Evolutionary conservation across 2,797 vertebrate genomes (phyloP), one percentile per base, ranked within the genome.

Genomic region (Etheostoma perlongum): DNA sequence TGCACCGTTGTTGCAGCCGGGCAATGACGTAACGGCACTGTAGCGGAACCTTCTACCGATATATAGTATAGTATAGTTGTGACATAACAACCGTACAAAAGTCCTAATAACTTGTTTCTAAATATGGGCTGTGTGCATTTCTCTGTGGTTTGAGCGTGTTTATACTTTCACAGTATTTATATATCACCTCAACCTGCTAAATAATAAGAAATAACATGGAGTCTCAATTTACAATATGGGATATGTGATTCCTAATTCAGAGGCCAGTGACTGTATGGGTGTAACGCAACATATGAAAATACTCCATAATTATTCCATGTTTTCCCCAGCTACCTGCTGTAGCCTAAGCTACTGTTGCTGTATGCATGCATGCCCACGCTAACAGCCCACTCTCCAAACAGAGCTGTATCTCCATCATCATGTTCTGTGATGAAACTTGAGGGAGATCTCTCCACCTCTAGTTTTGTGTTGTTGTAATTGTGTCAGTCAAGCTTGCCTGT

Each of bases 331-430:
- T 13, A 63, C 21, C 74, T 40, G 40, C 27, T 46, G 85, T 78
- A 79, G 73, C 82, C 82, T 74, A 66, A 84, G 84, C 78, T 88
- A 87, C 88, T 27, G 88, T 89, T 87, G 84, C 85, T 84, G 78
- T 78, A 70, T 73, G 63, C 15, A 0, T 42, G 58, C 88, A 0
- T 42, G 58, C 88, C 83, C 66, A 85, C 61, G 30, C 72, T 14
- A 54, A 74, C 76, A 68, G 54, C 72, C 47, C 46, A 23, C 72
- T 67, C 73, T 53, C 25, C 64, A 79, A 89, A 88, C 85, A 89
- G 9, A 52, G 61, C 72, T 11, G 30, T 15, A 33, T 49, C 78
- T 85, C 84, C 80, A 75, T 84, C 89, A 78, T 66, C 77, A 15
- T 14, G 36, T 13, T 73, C 27, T 79, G 78, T 83, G 78, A 84